phyloP scores from a whole-genome alignment of 2,113 vertebrate genomes.

The Noctilio leporinus region DNA sequence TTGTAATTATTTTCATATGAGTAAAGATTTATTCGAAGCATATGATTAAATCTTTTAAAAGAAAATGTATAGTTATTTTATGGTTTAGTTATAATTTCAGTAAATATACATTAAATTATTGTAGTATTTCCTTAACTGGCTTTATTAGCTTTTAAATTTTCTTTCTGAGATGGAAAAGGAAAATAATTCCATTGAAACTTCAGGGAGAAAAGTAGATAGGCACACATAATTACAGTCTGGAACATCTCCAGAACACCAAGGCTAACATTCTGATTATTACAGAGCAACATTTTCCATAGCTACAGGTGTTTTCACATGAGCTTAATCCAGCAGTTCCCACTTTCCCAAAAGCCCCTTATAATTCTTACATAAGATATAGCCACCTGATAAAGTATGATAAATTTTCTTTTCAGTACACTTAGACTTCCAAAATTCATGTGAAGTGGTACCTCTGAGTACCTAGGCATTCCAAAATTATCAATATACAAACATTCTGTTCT shows the following conservation, averaged over 20 bases:
- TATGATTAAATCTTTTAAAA: neutral
- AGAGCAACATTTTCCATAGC: neutral
- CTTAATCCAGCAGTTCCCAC: neutral
- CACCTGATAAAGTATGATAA: neutral
- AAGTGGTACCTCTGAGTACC: neutral
- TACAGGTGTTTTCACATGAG: slow-evolving; percentile 6
- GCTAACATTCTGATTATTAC: neutral
- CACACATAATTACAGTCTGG: slow-evolving; percentile 35
- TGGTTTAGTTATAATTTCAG: neutral
- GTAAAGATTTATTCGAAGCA: neutral
- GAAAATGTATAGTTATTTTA: neutral
- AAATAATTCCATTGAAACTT: slow-evolving; percentile 28
- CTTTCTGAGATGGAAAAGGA: neutral
- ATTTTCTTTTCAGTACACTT: neutral
- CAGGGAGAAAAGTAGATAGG: neutral
- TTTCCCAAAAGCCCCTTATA: neutral
- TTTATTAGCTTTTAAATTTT: neutral
- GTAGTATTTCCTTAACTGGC: neutral
- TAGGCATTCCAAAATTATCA: neutral
- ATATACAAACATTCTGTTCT: neutral
- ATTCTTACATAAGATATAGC: neutral
- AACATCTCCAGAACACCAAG: neutral
- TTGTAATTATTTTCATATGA: neutral
- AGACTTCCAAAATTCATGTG: neutral
- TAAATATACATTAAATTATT: neutral